These are phyloP conservation scores for Sorex maritimensis DNA, from an alignment of 2,797 vertebrate genomes.

Conservation along the genomic window DNA sequence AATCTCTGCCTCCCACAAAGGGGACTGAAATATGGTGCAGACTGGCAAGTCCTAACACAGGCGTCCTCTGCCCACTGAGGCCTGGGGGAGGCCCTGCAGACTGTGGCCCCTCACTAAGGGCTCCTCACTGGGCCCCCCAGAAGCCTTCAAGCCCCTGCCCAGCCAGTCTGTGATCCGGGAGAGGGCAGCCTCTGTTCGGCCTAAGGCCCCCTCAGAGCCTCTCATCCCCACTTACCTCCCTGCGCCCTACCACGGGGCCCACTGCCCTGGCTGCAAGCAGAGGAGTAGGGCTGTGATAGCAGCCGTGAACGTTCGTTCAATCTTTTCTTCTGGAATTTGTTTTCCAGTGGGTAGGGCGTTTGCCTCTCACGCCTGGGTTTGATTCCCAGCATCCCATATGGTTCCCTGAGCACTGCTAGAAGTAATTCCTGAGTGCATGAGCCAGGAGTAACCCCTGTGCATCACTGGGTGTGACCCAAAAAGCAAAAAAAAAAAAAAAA, in stretches of 20 bases:
- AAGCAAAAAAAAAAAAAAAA: no score
- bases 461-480: no score
- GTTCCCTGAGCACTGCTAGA: no score
- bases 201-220: not conserved
- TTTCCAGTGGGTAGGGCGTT: no score
- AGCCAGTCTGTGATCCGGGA: not conserved
- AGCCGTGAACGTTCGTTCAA: slow-evolving; percentile 27
- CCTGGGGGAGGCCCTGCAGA: no score
- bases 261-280: not conserved
- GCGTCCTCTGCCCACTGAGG: not conserved
- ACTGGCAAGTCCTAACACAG: not conserved
- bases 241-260: no score
- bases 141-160: not conserved
- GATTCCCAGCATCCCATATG: no score
- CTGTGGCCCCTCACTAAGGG: not conserved
- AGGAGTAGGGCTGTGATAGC: not conserved
- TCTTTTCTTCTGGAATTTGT: not conserved
- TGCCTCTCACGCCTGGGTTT: no score
- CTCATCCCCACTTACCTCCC: not conserved
- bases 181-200: not conserved
- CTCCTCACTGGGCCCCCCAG: not conserved
- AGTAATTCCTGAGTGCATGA: no score
- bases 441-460: no score
- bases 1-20: slow-evolving; percentile 5
- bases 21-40: not conserved